phyloP scores from a whole-genome alignment of 2,113 vertebrate species.

The Podilymbus podiceps region DNA sequence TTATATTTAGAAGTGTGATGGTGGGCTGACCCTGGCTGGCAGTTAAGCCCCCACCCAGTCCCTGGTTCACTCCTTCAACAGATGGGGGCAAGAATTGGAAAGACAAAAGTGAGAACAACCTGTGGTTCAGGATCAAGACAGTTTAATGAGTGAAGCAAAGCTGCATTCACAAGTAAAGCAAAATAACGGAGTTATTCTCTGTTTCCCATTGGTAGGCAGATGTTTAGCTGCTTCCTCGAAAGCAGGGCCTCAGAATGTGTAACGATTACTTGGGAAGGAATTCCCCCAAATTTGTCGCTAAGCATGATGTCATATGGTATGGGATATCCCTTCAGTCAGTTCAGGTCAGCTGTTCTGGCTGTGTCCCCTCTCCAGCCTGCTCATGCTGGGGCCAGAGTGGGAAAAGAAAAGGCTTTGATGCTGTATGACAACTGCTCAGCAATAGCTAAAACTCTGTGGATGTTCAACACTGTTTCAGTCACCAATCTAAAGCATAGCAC shows the following conservation, averaged over 20 bases:
- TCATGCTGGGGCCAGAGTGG: background rate
- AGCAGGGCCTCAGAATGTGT: background rate
- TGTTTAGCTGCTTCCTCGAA: background rate
- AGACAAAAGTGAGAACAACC: background rate
- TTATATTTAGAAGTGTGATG: background rate
- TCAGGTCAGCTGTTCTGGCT: background rate
- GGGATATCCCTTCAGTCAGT: background rate
- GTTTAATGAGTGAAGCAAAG: background rate
- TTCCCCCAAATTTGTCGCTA: background rate
- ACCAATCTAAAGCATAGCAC: background rate
- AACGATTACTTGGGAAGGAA: background rate
- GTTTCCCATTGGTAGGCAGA: background rate
- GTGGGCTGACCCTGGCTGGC: background rate
- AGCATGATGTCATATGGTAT: accelerated
- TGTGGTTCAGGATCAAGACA: background rate
- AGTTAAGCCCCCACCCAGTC: background rate
- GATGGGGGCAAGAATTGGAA: background rate
- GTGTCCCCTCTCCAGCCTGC: background rate
- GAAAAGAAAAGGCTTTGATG: background rate
- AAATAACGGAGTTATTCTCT: background rate
- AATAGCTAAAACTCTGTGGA: background rate
- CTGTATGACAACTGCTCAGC: background rate
- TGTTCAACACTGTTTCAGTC: background rate
- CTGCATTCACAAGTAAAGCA: background rate
- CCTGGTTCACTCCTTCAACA: background rate